phyloP scores from a whole-genome alignment of 2,113 vertebrate genomes.

The Halcyon senegalensis region DNA sequence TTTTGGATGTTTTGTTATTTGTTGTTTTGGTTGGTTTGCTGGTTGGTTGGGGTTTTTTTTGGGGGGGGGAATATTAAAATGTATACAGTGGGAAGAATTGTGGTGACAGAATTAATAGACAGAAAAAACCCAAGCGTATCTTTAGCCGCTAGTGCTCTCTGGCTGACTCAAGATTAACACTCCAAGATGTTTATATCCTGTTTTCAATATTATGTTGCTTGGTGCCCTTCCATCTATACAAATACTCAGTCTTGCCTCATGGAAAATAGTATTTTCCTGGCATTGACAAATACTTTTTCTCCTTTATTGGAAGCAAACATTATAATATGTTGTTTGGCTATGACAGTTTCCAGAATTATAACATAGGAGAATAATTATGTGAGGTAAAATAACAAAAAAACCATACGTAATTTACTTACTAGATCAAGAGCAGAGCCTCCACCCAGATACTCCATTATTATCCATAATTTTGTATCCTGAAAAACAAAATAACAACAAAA shows the following conservation, averaged over 20 bases:
- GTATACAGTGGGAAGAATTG: neutral
- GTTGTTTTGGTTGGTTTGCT: neutral
- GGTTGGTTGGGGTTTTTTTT: too few species aligned
- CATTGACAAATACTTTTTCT: neutral
- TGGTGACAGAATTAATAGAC: neutral
- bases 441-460: slow-evolving; percentile 97
- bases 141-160: neutral
- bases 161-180: neutral
- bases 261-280: slow-evolving; percentile 21
- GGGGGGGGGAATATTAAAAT: neutral
- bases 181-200: neutral
- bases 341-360: neutral
- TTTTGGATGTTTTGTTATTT: neutral
- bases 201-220: slow-evolving; percentile 28
- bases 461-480: slow-evolving; percentile 96
- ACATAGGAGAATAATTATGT: neutral
- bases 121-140: neutral
- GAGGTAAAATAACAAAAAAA: neutral
- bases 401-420: slow-evolving; percentile 75
- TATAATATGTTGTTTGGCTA: too few species aligned
- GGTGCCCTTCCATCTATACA: slow-evolving; percentile 23
- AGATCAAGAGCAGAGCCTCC: slow-evolving; percentile 94
- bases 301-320: neutral
- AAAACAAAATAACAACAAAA: slow-evolving; percentile 53
- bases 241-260: neutral